Conservation (phyloP, 2,797 vertebrate species). For the Cetoscarus ocellatus region DNA sequence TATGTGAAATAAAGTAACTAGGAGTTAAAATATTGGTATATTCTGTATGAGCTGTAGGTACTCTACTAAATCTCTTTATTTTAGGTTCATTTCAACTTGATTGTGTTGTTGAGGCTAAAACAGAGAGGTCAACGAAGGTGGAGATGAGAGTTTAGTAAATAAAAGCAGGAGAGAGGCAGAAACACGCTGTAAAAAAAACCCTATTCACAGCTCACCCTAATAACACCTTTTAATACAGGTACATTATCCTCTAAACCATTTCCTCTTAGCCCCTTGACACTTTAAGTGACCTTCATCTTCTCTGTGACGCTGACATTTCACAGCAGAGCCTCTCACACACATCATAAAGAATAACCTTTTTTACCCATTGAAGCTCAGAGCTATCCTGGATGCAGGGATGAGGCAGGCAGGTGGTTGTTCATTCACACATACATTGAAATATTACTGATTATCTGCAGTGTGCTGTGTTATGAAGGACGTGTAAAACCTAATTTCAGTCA, state of each 20-base stretch:
- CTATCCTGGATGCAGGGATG: constrained; percentile 32
- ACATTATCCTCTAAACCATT: constrained; percentile 45
- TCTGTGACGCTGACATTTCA: constrained; percentile 80
- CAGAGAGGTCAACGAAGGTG: neutral
- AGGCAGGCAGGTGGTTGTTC: constrained; percentile 44
- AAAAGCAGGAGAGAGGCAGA: constrained; percentile 17
- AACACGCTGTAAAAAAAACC: constrained; percentile 5
- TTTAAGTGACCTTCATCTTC: constrained; percentile 77
- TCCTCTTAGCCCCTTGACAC: constrained; percentile 58
- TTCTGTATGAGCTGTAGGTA: constrained; percentile 30
- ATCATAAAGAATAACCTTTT: constrained; percentile 82
- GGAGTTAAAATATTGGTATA: constrained; percentile 29
- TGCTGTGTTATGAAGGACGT: constrained; percentile 43
- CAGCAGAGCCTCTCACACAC: constrained; percentile 73
- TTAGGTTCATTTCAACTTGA: too few relatives aligned
- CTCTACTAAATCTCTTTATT: constrained; percentile 21
- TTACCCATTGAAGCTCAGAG: constrained; percentile 68
- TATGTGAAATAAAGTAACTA: constrained; percentile 1
- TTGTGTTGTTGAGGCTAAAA: too few relatives aligned
- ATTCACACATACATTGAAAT: constrained; percentile 65
- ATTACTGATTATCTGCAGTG: constrained; percentile 57
- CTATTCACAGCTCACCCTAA: constrained; percentile 25
- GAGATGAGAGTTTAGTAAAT: constrained; percentile 11
- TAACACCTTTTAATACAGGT: constrained; percentile 40
- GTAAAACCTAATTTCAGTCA: constrained; percentile 61